Base-by-base conservation (phyloP, 1,140 invertebrate species). In the Lasioglossum albipes region DNA sequence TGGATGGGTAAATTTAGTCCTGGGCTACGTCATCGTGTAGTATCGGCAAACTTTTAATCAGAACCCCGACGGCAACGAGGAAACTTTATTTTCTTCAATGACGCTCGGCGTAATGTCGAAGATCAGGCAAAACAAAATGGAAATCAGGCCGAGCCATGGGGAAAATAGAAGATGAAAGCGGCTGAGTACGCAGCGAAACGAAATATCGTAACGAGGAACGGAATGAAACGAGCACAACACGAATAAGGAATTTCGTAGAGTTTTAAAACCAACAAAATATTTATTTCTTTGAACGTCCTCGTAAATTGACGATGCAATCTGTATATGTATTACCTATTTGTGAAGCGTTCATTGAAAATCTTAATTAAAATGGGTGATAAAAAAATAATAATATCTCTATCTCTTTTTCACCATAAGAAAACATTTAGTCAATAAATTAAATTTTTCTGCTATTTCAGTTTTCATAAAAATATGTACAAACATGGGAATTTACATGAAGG, bases 1-100 rank as follows among this genome's bases (percentile, higher is more conserved):
- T 57, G 74, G 62, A 66, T 54, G 71, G 45, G 59, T 82, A 79
- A 87, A 87, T 82, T 82, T 84, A 84, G 78, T 71, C 81, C 73
- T 20, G 57, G 27, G 65, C 79, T 64, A 81, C 86, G 68, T 88
- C 87, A 88, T 77, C 78, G 66, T 71, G 54, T 84, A 87, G 87
- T 88, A 87, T 85, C 68, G 86, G 81, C 73, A 83, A 88, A 88
- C 86, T 88, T 88, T 88, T 88, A 88, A 88, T 88, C 87, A 88
- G 84, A 82, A 66, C 27, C 68, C 45, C 52, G 62, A 59, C 75
- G 61, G 82, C 64, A 54, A 61, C 41, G 62, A 65, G 67, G 75
- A 81, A 79, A 81, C 81, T 88, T 88, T 86, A 88, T 88, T 88
- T 88, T 85, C 78, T 67, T 62, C 81, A 79, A 79, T 88, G 84